Evolutionary conservation across 1,140 invertebrate genomes (phyloP), one percentile per base, ranked within the genome.

Genomic region (Oncopodura yosiiana): DNA sequence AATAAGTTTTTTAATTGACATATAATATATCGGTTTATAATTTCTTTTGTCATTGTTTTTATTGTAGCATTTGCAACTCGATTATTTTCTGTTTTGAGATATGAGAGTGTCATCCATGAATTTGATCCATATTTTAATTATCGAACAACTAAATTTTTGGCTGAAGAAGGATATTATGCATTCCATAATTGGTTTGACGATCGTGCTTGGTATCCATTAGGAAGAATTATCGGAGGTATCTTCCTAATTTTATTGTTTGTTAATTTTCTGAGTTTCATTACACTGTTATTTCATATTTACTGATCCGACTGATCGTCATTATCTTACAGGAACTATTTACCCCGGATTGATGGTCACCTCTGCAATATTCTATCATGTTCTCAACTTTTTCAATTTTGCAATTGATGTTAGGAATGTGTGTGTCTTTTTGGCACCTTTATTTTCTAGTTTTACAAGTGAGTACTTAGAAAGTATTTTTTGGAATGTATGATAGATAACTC

Each of bases 161-260:
- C 90, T 3, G 92, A 97, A 71, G 84, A 97, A 75, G 94, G 94
- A 2, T 97, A 96, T 71, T 98, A 97, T 72, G 86, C 83, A 55
- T 97, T 98, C 72, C 91, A 96, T 70, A 98, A 98, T 72, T 98
- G 94, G 94, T 98, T 97, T 78, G 94, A 98, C 78, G 94, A 97
- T 36, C 71, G 91, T 72, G 94, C 94, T 67, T 98, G 94, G 94
- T 98, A 97, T 76, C 93, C 93, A 0, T 73, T 97, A 27, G 93
- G 94, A 11, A 81, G 94, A 73, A 97, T 97, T 69, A 95, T 98
- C 71, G 89, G 89, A 71, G 71, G 53, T 55, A 57, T 16, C 36
- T 12, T 37, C 32, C n/a, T 24, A 53, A 26, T 24, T 29, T 8
- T 26, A n/a, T 23, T 41, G 18, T 18, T 45, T 32, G 12, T 16